These are phyloP conservation scores for Ianthella basta DNA, from an alignment of 37 sponge, comb jelly and placozoan genomes.

Conservation along the genomic window DNA sequence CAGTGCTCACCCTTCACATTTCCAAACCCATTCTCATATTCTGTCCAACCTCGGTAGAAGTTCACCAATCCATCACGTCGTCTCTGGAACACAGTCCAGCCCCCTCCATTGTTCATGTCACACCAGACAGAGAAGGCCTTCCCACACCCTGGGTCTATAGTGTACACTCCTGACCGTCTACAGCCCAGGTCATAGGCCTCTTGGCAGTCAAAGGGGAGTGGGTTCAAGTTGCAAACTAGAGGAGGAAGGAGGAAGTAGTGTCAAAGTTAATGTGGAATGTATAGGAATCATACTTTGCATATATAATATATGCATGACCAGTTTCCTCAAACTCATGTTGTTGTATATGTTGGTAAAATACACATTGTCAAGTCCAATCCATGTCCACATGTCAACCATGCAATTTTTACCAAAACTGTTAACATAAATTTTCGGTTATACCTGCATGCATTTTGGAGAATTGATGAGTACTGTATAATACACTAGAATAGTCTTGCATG, in stretches of 20 bases:
- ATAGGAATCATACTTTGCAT: too few species aligned
- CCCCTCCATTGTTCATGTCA: slow-evolving; percentile 16
- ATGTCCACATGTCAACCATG: too few species aligned
- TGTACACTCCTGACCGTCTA: slow-evolving; percentile 9
- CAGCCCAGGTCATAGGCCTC: slow-evolving; percentile 3
- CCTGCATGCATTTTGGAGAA: too few species aligned
- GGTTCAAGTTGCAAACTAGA: background rate
- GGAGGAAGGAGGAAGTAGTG: background rate
- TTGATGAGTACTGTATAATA: too few species aligned
- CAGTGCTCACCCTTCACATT: slow-evolving; percentile 27
- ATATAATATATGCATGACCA: too few species aligned
- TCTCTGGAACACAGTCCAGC: slow-evolving; percentile 37
- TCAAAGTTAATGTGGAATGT: background rate
- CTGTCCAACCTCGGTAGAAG: slow-evolving; percentile 27
- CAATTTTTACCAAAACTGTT: too few species aligned
- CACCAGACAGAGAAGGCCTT: slow-evolving; percentile 18
- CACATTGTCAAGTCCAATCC: too few species aligned
- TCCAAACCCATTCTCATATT: slow-evolving; percentile 42
- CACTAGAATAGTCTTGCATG: too few species aligned
- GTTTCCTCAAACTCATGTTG: too few species aligned
- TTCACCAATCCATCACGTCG: slow-evolving; percentile 38
- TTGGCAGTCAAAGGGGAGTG: background rate
- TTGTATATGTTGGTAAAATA: too few species aligned
- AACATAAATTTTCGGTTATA: too few species aligned
- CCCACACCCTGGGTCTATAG: slow-evolving; percentile 20